A percentile compares a stretch with the other conserved stretches of the same genome.
phyloP scores from a whole-genome alignment of 2,888 invertebrate genomes.

The Cyrtodaria siliqua region DNA sequence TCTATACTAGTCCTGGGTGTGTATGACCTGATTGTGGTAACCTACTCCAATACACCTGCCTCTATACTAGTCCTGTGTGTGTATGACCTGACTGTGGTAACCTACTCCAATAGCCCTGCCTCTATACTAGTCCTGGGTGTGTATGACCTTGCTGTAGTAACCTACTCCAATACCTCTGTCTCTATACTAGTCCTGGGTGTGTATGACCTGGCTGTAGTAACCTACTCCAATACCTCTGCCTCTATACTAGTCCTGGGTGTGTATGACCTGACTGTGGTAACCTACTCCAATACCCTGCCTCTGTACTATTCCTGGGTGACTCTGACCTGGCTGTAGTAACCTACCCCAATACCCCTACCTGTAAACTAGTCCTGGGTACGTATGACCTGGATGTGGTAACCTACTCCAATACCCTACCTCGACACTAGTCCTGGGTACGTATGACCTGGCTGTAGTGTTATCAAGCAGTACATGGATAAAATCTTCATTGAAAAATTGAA shows the following conservation, averaged over 20 bases:
- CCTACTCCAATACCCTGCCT: conserved; percentile 89
- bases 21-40: conserved; percentile 88
- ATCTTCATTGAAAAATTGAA: too few species aligned
- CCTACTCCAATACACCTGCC: conserved; percentile 89
- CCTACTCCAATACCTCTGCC: conserved; percentile 89
- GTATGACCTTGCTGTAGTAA: conserved; percentile 88
- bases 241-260: conserved; percentile 92
- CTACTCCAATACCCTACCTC: conserved; percentile 89
- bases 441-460: conserved; percentile 89
- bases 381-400: conserved; percentile 88
- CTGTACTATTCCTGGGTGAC: conserved; percentile 91
- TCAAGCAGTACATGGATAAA: too few species aligned
- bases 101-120: conserved; percentile 89
- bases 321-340: too few species aligned
- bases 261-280: conserved; percentile 89
- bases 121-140: conserved; percentile 92
- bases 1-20: too few species aligned
- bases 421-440: conserved; percentile 91
- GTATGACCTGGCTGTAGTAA: conserved; percentile 88
- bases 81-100: conserved; percentile 89
- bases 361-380: too few species aligned
- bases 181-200: conserved; percentile 92
- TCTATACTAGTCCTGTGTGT: conserved; percentile 92
- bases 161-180: conserved; percentile 89
- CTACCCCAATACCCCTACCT: too few species aligned